Evolutionary conservation across 2,888 invertebrate species (phyloP).

Genomic region (Cerastoderma edule): DNA sequence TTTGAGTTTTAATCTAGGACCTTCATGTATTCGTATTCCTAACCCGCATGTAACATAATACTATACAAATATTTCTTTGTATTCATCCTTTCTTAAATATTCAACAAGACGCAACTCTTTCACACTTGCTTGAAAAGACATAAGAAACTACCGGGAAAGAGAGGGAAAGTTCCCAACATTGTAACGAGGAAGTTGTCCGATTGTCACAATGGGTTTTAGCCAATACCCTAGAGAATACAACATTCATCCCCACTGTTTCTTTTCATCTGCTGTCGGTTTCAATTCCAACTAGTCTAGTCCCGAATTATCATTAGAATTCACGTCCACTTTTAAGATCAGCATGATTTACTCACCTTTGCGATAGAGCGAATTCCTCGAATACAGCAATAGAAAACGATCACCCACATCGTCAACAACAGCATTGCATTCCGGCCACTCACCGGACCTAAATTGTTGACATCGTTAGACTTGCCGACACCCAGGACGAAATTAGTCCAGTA

Average conservation of each 20-base stretch:
- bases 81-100: too few species aligned
- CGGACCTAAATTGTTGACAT: slow-evolving; percentile 24
- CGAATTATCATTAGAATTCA: background rate
- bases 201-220: too few species aligned
- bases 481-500: slow-evolving; percentile 41
- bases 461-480: slow-evolving; percentile 15
- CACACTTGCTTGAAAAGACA: too few species aligned
- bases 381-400: slow-evolving; percentile 38
- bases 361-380: slow-evolving; percentile 36
- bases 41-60: too few species aligned
- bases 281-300: background rate
- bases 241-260: background rate
- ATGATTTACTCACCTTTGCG: slow-evolving; percentile 27
- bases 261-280: background rate
- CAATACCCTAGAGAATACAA: too few species aligned
- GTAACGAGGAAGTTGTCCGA: too few species aligned
- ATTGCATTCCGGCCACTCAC: slow-evolving; percentile 28
- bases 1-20: too few species aligned
- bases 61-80: too few species aligned
- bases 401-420: slow-evolving; percentile 30
- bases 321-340: slow-evolving; percentile 80
- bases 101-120: too few species aligned
- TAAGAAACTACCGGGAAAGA: too few species aligned
- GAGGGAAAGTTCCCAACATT: too few species aligned
- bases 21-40: too few species aligned